Evolutionary conservation across 2,888 invertebrate species (phyloP), one percentile per base, ranked within the genome.

Genomic region (Colletes collaris): DNA sequence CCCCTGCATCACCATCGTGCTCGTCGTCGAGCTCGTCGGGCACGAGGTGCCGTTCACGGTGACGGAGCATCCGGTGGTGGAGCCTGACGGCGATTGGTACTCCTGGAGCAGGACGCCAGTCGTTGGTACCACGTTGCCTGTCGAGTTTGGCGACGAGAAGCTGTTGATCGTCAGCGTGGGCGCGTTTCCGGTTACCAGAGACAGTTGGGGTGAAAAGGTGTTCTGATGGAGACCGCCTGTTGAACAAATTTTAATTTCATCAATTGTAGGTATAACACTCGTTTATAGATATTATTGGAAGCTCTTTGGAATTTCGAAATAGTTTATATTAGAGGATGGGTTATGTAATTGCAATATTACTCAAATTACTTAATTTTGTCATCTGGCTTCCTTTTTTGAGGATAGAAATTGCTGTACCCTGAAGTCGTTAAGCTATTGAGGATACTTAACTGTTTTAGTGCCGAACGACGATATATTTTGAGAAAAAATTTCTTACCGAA

Each of bases 51-150:
- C 89, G 81, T 89, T 91, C 79, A 89, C 86, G 77, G 89, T 88
- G 91, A 93, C 89, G 92, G 93, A 86, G 94, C 93, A 88, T 95
- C 94, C 94, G 60, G 85, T 92, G 86, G 93, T 93, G 73, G 93
- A 93, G 89, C 87, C 94, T 92, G 89, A 94, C 93, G 88, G 94
- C 88, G 94, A 93, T 90, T 94, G 94, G 80, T 92, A 92, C 92
- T 94, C 92, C 85, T 92, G 92, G 46, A 92, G 84, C 19, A 92
- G 84, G 53, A 92, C 91, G 46, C 91, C 91, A 53, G 88, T 90
- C 65, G 90, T 90, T 19, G 91, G 91, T 67, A 88, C 89, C 19
- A 91, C 88, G 66, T 79, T 88, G 8, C 84, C 86, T 52, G 86
- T 87, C 72, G 90, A 89, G 82, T 89, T 91, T 81, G 90, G 91